A percentile compares a stretch with the other conserved stretches of the same genome.
Conservation (phyloP, 2,888 invertebrate genomes). For the Ptilodon capucinus region DNA sequence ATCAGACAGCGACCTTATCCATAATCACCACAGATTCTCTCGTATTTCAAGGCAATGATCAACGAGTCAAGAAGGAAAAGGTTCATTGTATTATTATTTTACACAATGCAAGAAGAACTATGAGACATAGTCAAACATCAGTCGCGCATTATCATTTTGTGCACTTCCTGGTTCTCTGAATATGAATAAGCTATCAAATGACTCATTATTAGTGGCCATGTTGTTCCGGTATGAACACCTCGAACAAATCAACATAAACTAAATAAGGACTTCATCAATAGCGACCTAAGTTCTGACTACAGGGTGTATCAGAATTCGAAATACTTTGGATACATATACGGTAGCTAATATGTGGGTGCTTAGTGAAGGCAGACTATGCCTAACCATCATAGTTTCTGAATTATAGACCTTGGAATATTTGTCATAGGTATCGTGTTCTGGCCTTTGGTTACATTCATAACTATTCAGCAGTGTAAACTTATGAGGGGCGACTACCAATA, state of each 20-base stretch:
- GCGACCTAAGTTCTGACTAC: too few species aligned
- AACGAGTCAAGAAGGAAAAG: not conserved
- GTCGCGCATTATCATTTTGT: not conserved
- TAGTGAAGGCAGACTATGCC: too few species aligned
- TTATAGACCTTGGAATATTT: too few species aligned
- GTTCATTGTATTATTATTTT: slow-evolving; percentile 2
- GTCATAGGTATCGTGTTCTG: too few species aligned
- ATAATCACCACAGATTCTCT: not conserved
- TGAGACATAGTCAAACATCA: not conserved
- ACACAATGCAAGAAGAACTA: not conserved
- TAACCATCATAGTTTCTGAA: too few species aligned
- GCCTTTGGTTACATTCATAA: too few species aligned
- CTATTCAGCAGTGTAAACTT: too few species aligned
- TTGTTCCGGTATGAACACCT: not conserved
- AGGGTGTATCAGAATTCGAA: too few species aligned
- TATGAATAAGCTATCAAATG: not conserved
- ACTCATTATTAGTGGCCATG: not conserved
- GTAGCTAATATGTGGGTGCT: too few species aligned
- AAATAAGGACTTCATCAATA: not conserved
- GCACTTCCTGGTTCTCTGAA: not conserved
- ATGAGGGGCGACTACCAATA: too few species aligned
- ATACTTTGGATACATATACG: too few species aligned
- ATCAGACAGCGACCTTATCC: slow-evolving; percentile 7
- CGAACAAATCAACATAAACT: too few species aligned
- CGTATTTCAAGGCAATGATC: not conserved